Percentiles rank a stretch among this genome's conserved stretches.
phyloP scores from a whole-genome alignment of 2,797 vertebrate genomes.

The Galagoides demidoff region DNA sequence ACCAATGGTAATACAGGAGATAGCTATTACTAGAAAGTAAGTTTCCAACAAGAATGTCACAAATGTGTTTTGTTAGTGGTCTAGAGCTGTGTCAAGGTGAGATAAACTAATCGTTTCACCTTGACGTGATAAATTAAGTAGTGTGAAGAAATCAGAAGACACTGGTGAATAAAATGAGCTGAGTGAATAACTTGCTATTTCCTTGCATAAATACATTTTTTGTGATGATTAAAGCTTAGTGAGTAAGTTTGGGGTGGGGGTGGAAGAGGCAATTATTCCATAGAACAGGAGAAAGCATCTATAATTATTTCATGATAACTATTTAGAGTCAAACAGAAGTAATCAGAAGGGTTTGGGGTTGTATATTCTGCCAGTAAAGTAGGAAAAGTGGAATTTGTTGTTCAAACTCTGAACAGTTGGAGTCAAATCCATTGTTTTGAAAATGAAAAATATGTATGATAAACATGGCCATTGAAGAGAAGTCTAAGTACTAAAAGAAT shows the following conservation, averaged over 20 bases:
- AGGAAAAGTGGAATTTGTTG: constrained; percentile 34
- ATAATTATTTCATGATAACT: constrained; percentile 75
- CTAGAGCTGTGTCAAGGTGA: constrained; percentile 69
- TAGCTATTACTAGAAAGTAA: constrained; percentile 62
- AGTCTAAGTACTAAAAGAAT: background rate
- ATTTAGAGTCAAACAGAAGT: constrained; percentile 68
- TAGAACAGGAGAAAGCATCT: constrained; percentile 67
- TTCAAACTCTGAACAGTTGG: constrained; percentile 10
- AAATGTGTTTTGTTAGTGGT: constrained; percentile 67
- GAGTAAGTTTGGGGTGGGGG: constrained; percentile 44
- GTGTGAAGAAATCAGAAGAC: constrained; percentile 81
- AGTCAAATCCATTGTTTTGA: constrained; percentile 35
- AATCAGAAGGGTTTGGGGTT: background rate
- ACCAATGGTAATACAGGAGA: constrained; percentile 53
- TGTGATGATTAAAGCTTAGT: constrained; percentile 63
- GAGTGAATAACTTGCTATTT: constrained; percentile 76
- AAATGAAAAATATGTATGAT: background rate
- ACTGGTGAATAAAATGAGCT: constrained; percentile 79
- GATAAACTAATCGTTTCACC: constrained; percentile 74
- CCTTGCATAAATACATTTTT: constrained; percentile 74
- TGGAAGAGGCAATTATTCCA: constrained; percentile 64
- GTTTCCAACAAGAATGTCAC: constrained; percentile 24
- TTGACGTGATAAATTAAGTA: constrained; percentile 77
- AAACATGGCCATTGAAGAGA: background rate
- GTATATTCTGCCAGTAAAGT: constrained; percentile 24